Evolutionary conservation across 2,113 vertebrate species (phyloP).

Genomic region (Gopherus flavomarginatus): DNA sequence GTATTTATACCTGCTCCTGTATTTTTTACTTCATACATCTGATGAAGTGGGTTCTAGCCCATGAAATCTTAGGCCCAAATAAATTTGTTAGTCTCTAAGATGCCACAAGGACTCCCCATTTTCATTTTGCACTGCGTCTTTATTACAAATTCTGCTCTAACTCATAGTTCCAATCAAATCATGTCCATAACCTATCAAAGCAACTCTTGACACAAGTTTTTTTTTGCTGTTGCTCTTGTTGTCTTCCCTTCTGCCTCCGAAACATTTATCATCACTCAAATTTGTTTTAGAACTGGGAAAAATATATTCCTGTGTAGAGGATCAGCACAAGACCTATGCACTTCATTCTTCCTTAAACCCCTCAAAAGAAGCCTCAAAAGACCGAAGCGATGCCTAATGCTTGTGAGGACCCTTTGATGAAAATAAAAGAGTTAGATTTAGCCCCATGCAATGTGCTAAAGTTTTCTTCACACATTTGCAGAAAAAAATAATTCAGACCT

Average conservation of each 20-base stretch:
- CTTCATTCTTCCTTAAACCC: neutral
- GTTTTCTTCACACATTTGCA: neutral
- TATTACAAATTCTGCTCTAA: slow-evolving; percentile 56
- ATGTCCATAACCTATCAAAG: slow-evolving; percentile 31
- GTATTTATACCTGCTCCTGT: no score
- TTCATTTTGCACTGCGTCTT: neutral
- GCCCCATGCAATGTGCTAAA: neutral
- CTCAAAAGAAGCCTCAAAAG: neutral
- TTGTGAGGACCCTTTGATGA: neutral
- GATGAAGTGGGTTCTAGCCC: no score
- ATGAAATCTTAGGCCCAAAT: no score
- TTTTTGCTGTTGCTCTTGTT: neutral
- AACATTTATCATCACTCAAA: slow-evolving; percentile 17
- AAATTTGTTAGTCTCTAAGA: no score
- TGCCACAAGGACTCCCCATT: no score
- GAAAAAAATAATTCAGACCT: neutral
- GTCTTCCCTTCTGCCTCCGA: neutral
- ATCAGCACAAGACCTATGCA: neutral
- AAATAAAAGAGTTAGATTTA: neutral
- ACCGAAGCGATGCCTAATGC: neutral
- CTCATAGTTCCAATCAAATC: slow-evolving; percentile 58
- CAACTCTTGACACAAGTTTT: slow-evolving; percentile 16
- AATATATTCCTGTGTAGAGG: neutral
- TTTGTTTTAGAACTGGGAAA: neutral
- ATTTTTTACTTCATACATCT: no score